Base-by-base conservation (phyloP, 2,797 vertebrate genomes). In the Gephyroberyx darwinii region DNA sequence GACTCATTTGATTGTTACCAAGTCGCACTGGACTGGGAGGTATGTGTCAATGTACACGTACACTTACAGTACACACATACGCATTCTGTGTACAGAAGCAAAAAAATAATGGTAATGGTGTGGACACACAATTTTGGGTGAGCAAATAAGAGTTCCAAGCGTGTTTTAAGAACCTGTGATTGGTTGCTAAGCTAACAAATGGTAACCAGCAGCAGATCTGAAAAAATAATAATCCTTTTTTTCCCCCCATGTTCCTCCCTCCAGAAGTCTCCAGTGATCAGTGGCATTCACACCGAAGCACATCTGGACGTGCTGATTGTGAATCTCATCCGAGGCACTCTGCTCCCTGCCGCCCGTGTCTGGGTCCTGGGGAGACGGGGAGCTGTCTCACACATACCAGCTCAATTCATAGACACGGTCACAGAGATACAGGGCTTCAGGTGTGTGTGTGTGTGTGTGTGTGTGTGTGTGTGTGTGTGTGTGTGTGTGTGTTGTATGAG, bases 301-400 rank as follows among this genome's bases (percentile, higher is more conserved):
- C 73, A 75, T 4, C 47, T 75, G 0, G 86, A 91, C 0, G 69
- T 59, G 39, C 65, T 95, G 65, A 66, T 94, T 12, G 92, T 93
- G 0, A 94, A 94, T 33, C 72, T 95, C 26, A 82, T 95, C 68
- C 82, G 89, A 37, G 93, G 94, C 1, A 86, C 78, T 2, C 54
- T 94, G 73, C 82, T 95, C 22, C 89, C 63, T 2, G 64, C 77
- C 0, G 92, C 90, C 5, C 60, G 31, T 1, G 0, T 94, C 53
- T 94, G 93, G 94, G 89, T 95, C 75, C 89, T 93, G 5, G 87
- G 92, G 16, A 86, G 92, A 63, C 55, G 31, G 0, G 78, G 84
- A 0, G 86, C 90, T 0, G 59, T 88, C 30, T 69, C 81, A 30
- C 73, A 77, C 54, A 92, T 95, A 54, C 94, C 94, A 1, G 22